Conservation (phyloP, 2,113 vertebrate genomes). For the human region GRCh38 chrX:22534001-22534500, state of each 20-base stretch:
- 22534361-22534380: slow-evolving; percentile 16
- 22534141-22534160: not conserved
- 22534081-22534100: not conserved
- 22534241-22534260: slow-evolving; percentile 19
- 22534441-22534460: not conserved
- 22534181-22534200: not conserved
- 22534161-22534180: not conserved
- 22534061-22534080: not conserved
- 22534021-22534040: not conserved
- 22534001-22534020: not conserved
- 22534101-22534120: not conserved
- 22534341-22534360: slow-evolving; percentile 1
- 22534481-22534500: not conserved
- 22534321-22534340: slow-evolving; percentile 23
- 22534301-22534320: not conserved
- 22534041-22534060: not conserved
- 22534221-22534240: not conserved
- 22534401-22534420: not conserved
- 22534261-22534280: slow-evolving; percentile 7
- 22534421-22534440: slow-evolving; percentile 28
- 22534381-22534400: not conserved
- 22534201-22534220: not conserved
- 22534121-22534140: not conserved
- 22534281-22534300: slow-evolving; percentile 8
- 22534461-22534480: not conserved